A percentile compares a stretch with the other conserved stretches of the same genome.
phyloP scores from a whole-genome alignment of 2,888 invertebrate genomes.

The Cantharis lateralis region DNA sequence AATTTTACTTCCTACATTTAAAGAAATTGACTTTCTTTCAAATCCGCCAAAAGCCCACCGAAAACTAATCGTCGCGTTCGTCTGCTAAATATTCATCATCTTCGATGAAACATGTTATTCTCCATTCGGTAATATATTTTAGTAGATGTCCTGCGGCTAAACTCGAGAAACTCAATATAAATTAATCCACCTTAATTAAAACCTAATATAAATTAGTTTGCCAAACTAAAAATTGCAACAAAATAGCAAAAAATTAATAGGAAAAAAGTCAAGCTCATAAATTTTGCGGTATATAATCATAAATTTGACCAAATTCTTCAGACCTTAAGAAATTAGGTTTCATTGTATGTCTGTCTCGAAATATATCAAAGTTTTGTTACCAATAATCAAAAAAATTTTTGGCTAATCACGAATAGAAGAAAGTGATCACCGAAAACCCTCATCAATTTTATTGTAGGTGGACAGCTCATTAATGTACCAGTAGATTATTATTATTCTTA shows the following conservation, averaged over 20 bases:
- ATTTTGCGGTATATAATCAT: neutral
- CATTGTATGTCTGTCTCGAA: neutral
- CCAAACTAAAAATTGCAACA: neutral
- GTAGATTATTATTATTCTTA: neutral
- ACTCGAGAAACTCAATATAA: neutral
- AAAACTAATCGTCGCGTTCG: neutral
- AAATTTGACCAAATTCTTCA: neutral
- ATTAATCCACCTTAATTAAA: neutral
- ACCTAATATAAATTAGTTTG: neutral
- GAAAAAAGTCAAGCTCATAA: neutral
- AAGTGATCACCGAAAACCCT: neutral
- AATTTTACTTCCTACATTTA: neutral
- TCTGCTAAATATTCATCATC: neutral
- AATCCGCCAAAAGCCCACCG: neutral
- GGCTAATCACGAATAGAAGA: neutral
- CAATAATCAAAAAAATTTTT: neutral
- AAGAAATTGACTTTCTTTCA: neutral
- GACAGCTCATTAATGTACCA: neutral
- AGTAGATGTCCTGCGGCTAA: neutral
- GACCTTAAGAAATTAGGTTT: neutral
- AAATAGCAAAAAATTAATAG: neutral
- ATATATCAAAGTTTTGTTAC: neutral
- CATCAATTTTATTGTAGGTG: neutral
- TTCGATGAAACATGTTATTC: neutral
- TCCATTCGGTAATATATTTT: neutral